Conservation (phyloP, 2,888 invertebrate genomes). For the Philereme transversata region DNA sequence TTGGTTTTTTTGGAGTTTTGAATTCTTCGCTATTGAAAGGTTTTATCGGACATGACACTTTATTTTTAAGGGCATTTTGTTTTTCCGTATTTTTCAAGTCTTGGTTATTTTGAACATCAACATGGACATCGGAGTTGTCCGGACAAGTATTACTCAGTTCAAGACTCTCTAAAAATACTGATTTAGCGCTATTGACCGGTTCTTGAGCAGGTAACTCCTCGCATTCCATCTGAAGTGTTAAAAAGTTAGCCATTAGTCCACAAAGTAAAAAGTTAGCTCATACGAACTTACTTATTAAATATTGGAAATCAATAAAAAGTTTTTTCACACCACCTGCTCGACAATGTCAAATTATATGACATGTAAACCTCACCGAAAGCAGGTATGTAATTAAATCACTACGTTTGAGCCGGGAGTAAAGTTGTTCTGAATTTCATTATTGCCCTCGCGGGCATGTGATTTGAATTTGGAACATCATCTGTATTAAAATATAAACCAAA, state of each 20-base stretch:
- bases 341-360: too few relatives aligned
- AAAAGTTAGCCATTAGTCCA: neutral
- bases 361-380: too few relatives aligned
- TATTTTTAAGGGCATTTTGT: conserved; percentile 6
- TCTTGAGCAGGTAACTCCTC: conserved; percentile 5
- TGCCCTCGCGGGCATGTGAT: too few relatives aligned
- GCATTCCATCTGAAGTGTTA: conserved; percentile 21
- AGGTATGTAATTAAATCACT: too few relatives aligned
- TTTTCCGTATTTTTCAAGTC: conserved; percentile 8
- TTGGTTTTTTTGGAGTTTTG: neutral
- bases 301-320: too few relatives aligned
- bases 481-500: too few relatives aligned
- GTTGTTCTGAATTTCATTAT: too few relatives aligned
- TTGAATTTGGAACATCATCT: too few relatives aligned
- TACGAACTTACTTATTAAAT: too few relatives aligned
- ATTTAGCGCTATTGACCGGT: conserved; percentile 1
- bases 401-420: too few relatives aligned
- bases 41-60: conserved; percentile 2
- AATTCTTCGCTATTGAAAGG: neutral
- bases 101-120: neutral
- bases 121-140: neutral
- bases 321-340: too few relatives aligned
- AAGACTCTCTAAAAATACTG: conserved; percentile 26
- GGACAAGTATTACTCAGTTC: conserved; percentile 17
- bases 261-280: too few relatives aligned